Base-by-base conservation (phyloP, 2,797 vertebrate genomes). In the Bovichtus variegatus region DNA sequence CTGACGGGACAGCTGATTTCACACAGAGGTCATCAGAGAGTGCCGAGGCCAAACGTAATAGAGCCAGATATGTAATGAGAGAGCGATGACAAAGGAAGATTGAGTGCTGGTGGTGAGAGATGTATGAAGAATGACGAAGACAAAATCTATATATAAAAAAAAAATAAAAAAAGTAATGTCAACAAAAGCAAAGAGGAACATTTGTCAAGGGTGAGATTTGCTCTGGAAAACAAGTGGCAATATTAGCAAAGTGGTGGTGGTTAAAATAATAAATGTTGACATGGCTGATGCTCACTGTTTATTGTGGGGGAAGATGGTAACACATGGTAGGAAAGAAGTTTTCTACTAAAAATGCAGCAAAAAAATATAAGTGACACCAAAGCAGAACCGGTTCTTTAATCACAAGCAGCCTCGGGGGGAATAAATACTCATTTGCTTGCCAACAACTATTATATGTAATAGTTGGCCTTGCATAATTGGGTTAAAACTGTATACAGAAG, bases 311-410 rank as follows among this genome's bases (percentile, higher is more conserved):
- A 58, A 25, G 1, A 71, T 4, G 3, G 15, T 15, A 8, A 71
- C 68, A 13, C 31, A 40, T 21, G 19, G 29, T 7, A 8, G 23
- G 1, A 12, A 31, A 19, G 43, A 71, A 5, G 8, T 29, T 29
- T 16, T 16, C 57, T 15, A 8, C 18, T 25, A 41, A 72, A 44
- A 19, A n/a, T 3, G 2, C 40, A 65, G 16, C 13, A 41, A 34
- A 18, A 18, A 5, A 44, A 9, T 9, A 43, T 27, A 44, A 7
- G 27, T n/a, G 8, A 18, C 23, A 38, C 44, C 10, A 9, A 19
- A 58, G 8, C 7, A 23, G 41, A 79, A 68, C 46, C 51, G 23
- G 63, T 68, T 63, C 18, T 41, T 46, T 40, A 23, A n/a, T 65
- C 19, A n/a, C 29, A 23, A 21, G 23, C 29, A 44, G 50, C 76